phyloP scores from a whole-genome alignment of 2,888 invertebrate genomes.

The Pardosa pseudoannulata region DNA sequence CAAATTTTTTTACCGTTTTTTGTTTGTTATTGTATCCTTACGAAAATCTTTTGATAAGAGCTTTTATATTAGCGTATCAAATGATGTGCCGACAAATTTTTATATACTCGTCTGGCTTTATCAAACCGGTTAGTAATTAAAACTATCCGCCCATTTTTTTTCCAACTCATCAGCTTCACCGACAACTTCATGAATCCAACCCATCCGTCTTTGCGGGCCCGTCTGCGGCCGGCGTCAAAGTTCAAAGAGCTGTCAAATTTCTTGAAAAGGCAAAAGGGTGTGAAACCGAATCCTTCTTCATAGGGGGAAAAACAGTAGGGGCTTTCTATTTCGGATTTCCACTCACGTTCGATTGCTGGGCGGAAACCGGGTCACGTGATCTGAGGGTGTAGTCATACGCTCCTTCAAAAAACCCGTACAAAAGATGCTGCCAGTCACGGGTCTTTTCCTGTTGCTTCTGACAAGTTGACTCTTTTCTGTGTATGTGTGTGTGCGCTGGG shows the following conservation, averaged over 20 bases:
- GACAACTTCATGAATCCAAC: conserved; percentile 58
- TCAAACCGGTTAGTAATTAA: neutral
- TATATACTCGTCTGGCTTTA: too few species aligned
- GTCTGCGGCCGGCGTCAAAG: conserved; percentile 17
- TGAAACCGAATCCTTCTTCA: conserved; percentile 21
- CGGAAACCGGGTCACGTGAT: conserved; percentile 46
- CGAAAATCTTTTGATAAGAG: too few species aligned
- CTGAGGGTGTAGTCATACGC: conserved; percentile 46
- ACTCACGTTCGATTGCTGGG: conserved; percentile 28
- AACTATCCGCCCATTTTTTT: conserved; percentile 13
- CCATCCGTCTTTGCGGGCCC: conserved; percentile 45
- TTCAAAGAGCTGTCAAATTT: conserved; percentile 59
- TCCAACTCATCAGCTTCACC: conserved; percentile 46
- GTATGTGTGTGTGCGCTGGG: too few species aligned
- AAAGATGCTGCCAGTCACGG: conserved; percentile 58
- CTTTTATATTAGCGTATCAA: too few species aligned
- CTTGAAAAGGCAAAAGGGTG: conserved; percentile 29
- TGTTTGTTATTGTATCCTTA: too few species aligned
- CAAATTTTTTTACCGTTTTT: too few species aligned
- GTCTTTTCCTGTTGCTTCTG: conserved; percentile 59
- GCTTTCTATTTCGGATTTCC: conserved; percentile 8
- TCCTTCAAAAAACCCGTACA: conserved; percentile 38
- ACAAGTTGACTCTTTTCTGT: conserved; percentile 10
- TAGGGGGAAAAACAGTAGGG: neutral
- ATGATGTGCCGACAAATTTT: too few species aligned